Conservation (phyloP, 2,113 vertebrate genomes). For the Nycticorax nycticorax region DNA sequence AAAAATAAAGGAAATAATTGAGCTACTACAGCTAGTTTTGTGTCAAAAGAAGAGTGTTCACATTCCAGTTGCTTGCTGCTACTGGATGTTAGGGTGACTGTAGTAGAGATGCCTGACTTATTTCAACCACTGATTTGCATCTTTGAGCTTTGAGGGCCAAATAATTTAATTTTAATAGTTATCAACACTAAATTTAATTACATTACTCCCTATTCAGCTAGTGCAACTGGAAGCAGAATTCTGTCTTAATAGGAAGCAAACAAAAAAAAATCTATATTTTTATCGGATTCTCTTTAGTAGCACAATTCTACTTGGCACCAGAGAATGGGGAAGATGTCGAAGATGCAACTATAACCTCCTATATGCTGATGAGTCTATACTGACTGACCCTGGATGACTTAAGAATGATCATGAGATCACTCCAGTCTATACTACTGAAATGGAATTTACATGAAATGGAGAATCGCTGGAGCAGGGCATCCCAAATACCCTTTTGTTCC, state of each 20-base stretch:
- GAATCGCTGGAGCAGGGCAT: neutral
- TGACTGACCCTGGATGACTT: neutral
- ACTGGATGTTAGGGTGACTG: neutral
- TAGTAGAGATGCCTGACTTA: neutral
- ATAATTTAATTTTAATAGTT: neutral
- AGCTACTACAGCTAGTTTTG: neutral
- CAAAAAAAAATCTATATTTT: neutral
- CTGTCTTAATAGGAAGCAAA: neutral
- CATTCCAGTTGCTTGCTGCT: neutral
- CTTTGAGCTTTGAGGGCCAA: neutral
- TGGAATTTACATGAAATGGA: neutral
- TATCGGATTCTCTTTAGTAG: neutral
- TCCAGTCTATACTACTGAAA: neutral
- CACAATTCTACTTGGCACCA: neutral
- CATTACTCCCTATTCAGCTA: neutral
- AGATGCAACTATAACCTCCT: neutral
- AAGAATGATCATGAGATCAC: neutral
- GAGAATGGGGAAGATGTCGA: neutral
- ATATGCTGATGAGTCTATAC: neutral
- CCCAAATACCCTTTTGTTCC: neutral
- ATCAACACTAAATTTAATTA: neutral
- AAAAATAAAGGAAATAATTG: conserved; percentile 48
- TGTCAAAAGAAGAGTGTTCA: neutral
- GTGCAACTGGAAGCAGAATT: neutral
- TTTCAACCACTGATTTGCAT: neutral